Percentiles rank a stretch among this genome's conserved stretches.
These are phyloP conservation scores for Gastrophysa polygoni DNA, from an alignment of 2,888 invertebrate species.

Conservation along the genomic window DNA sequence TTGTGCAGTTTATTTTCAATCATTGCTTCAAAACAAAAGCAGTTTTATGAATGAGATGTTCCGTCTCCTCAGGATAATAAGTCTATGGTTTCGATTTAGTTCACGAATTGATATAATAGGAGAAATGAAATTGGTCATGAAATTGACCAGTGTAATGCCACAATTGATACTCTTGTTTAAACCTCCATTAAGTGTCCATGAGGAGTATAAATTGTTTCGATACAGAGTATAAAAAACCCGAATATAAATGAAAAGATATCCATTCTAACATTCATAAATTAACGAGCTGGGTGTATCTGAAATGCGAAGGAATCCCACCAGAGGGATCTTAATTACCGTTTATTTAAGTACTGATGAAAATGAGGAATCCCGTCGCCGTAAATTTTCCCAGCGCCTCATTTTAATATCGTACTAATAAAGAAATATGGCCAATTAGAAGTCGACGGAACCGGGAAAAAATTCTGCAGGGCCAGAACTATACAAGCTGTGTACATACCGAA, in stretches of 20 bases:
- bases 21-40: no score
- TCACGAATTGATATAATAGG: no score
- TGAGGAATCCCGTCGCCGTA: conserved; percentile 28
- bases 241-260: not conserved
- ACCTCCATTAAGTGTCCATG: no score
- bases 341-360: conserved; percentile 34
- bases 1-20: no score
- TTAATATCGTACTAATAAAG: conserved; percentile 42
- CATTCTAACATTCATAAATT: conserved; percentile 11
- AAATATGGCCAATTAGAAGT: conserved; percentile 44
- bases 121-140: no score
- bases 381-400: conserved; percentile 36
- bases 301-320: conserved; percentile 12
- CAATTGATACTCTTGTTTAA: no score
- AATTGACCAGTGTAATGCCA: no score
- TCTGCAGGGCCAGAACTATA: not conserved
- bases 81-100: no score
- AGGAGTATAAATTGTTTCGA: no score
- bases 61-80: no score
- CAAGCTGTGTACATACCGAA: not conserved
- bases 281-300: conserved; percentile 16
- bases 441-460: conserved; percentile 7
- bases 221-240: no score
- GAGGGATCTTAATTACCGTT: conserved; percentile 28
- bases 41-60: no score